Conservation (phyloP, 2,888 invertebrate species). For the Leptura quadrifasciata region DNA sequence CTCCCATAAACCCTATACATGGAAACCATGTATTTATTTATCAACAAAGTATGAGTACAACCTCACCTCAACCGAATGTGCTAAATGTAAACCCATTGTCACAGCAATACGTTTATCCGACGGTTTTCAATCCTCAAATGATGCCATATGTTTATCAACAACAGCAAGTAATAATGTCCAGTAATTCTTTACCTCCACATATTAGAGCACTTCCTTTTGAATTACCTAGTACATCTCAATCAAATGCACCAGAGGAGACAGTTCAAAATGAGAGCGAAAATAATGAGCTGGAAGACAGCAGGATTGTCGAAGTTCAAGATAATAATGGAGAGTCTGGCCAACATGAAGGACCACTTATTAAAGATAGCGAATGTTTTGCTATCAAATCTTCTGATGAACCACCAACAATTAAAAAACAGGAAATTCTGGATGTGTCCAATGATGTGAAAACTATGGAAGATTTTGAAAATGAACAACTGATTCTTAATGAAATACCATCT, state of each 20-base stretch:
- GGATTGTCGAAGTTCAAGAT: slow-evolving; percentile 62
- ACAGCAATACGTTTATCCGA: slow-evolving; percentile 75
- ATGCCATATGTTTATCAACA: slow-evolving; percentile 77
- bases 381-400: slow-evolving; percentile 2
- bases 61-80: slow-evolving; percentile 67
- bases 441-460: slow-evolving; percentile 52
- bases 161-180: slow-evolving; percentile 75
- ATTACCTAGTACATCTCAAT: slow-evolving; percentile 56
- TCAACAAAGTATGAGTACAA: slow-evolving; percentile 76
- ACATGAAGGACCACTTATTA: slow-evolving; percentile 30
- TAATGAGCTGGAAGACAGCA: slow-evolving; percentile 35
- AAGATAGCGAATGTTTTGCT: slow-evolving; percentile 27
- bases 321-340: slow-evolving; percentile 52
- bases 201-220: slow-evolving; percentile 66
- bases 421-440: slow-evolving; percentile 23
- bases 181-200: slow-evolving; percentile 70
- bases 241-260: slow-evolving; percentile 42
- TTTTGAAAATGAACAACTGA: slow-evolving; percentile 47
- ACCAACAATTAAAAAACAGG: slow-evolving; percentile 40
- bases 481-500: slow-evolving; percentile 45
- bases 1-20: slow-evolving; percentile 68
- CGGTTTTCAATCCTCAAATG: slow-evolving; percentile 74
- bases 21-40: slow-evolving; percentile 75
- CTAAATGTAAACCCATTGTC: slow-evolving; percentile 74
- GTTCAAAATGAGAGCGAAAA: slow-evolving; percentile 40